A percentile compares a stretch with the other conserved stretches of the same genome.
Evolutionary conservation across 2,888 invertebrate genomes (phyloP).

Genomic region (Branchellion lobata): DNA sequence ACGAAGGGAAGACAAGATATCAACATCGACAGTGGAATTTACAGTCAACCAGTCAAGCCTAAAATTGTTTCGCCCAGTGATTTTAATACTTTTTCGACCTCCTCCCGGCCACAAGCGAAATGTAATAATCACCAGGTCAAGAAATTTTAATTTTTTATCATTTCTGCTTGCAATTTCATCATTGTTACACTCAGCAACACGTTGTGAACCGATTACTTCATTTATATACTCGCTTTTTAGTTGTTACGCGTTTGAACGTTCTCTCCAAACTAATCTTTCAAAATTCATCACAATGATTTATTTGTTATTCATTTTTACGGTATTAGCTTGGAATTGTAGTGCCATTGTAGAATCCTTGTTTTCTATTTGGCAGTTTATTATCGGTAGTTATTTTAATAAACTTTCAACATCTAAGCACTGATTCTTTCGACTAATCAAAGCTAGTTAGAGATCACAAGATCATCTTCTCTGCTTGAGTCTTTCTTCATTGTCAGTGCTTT

Average conservation of each 20-base stretch:
- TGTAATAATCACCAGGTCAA: not conserved
- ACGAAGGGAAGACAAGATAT: not conserved
- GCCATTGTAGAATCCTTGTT: not conserved
- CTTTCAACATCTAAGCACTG: conserved; percentile 13
- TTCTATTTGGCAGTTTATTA: not conserved
- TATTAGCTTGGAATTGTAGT: not conserved
- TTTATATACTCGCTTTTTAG: not conserved
- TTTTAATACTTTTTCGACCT: not conserved
- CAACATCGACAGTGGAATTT: conserved; percentile 7
- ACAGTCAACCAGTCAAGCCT: conserved; percentile 19
- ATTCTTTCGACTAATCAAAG: not conserved
- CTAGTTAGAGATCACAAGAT: not conserved
- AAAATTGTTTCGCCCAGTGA: conserved; percentile 7
- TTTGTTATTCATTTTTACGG: not conserved
- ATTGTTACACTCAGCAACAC: not conserved
- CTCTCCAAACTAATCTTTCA: not conserved
- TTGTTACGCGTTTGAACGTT: not conserved
- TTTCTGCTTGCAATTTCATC: not conserved
- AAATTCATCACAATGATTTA: not conserved
- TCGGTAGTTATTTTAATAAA: conserved; percentile 10
- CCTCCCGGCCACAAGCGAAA: not conserved
- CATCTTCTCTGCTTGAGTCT: not conserved
- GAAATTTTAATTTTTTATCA: not conserved
- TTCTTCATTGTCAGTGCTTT: not conserved
- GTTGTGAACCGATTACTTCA: too few species aligned